These are phyloP conservation scores for Coregonus clupeaformis DNA, from an alignment of 2,113 vertebrate species.

Conservation along the genomic window DNA sequence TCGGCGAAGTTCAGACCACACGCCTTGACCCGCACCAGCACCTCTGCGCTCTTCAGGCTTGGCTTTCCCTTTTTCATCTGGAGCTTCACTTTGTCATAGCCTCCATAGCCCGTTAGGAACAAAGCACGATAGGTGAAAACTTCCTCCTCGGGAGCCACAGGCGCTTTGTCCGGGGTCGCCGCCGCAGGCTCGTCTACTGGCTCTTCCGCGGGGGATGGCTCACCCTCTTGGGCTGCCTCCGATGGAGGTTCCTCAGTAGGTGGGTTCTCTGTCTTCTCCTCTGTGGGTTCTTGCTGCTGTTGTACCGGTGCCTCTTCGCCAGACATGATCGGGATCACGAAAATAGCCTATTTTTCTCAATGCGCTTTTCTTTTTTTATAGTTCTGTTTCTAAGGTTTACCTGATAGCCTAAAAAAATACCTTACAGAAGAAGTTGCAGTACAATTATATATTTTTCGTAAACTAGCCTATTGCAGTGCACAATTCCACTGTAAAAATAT, in stretches of 20 bases:
- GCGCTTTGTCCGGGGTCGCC: constrained; percentile 11
- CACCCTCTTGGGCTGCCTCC: constrained; percentile 7
- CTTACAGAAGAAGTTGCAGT: neutral
- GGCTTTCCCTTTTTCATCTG: constrained; percentile 71
- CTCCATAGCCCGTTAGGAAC: constrained; percentile 81
- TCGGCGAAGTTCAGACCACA: constrained; percentile 90
- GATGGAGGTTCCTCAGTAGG: constrained; percentile 27
- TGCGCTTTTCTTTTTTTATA: neutral
- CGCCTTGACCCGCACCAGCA: constrained; percentile 80
- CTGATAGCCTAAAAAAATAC: too few species aligned
- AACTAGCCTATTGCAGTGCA: neutral
- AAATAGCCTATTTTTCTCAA: constrained; percentile 15
- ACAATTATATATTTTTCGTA: neutral
- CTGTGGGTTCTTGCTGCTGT: constrained; percentile 45
- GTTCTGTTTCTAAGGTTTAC: too few species aligned
- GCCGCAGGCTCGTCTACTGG: constrained; percentile 32
- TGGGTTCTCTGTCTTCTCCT: constrained; percentile 42
- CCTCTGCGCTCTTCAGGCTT: constrained; percentile 69
- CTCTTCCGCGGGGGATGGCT: constrained; percentile 16
- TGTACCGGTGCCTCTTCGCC: constrained; percentile 66
- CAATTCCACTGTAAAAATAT: neutral
- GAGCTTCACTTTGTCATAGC: constrained; percentile 86
- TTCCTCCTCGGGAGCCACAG: constrained; percentile 20
- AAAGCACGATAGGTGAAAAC: constrained; percentile 68
- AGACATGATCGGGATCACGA: constrained; percentile 55